Evolutionary conservation across 2,888 invertebrate species (phyloP).

Genomic region (Drosophila formosana): DNA sequence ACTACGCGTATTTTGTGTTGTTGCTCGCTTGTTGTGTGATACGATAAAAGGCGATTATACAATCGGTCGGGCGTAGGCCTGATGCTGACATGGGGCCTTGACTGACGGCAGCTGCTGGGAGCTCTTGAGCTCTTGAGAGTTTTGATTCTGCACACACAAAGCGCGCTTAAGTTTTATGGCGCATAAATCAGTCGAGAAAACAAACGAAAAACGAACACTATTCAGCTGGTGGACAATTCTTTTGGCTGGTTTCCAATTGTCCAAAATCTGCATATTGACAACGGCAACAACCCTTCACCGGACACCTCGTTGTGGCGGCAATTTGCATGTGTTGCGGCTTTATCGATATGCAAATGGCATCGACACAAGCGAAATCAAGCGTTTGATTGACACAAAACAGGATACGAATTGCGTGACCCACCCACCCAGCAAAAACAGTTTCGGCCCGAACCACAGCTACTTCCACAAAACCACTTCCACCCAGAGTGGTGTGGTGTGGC

Average conservation of each 20-base stretch:
- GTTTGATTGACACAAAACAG: constrained; percentile 73
- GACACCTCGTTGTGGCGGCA: constrained; percentile 41
- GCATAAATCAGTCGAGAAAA: constrained; percentile 67
- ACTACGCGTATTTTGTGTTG: constrained; percentile 13
- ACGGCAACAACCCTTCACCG: constrained; percentile 48
- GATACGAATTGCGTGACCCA: constrained; percentile 66
- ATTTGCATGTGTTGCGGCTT: constrained; percentile 21
- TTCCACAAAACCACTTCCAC: not conserved
- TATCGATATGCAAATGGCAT: constrained; percentile 57
- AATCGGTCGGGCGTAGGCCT: constrained; percentile 58
- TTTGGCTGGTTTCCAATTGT: constrained; percentile 23
- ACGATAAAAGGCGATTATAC: constrained; percentile 53
- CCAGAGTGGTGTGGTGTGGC: too few relatives aligned
- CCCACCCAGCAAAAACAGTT: constrained; percentile 17
- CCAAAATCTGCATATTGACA: constrained; percentile 67
- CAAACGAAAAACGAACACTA: constrained; percentile 9
- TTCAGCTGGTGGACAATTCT: constrained; percentile 54
- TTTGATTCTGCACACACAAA: constrained; percentile 54
- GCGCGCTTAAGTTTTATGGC: constrained; percentile 69
- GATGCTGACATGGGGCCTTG: constrained; percentile 42
- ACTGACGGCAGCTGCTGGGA: constrained; percentile 36
- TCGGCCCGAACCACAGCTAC: not conserved
- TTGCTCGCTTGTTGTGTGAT: constrained; percentile 21
- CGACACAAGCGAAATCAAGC: constrained; percentile 30
- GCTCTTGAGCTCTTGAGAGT: constrained; percentile 16